Conservation (phyloP, 2,797 vertebrate genomes). For the Tinamus major region DNA sequence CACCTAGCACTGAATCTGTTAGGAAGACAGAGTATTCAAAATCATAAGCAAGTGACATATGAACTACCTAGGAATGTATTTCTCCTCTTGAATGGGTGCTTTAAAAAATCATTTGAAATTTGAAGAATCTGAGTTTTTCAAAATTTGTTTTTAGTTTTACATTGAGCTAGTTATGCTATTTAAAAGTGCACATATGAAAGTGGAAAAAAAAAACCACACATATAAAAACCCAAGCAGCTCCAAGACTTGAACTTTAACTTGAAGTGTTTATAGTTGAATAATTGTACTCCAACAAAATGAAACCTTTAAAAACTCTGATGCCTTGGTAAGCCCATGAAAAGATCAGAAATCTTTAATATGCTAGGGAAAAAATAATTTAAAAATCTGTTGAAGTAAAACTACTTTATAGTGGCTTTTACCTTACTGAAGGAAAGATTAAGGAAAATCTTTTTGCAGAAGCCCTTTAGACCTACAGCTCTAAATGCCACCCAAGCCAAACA, state of each 20-base stretch:
- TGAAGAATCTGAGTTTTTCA: neutral
- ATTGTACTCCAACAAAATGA: neutral
- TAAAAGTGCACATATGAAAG: neutral
- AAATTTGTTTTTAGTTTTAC: neutral
- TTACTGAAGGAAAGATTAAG: neutral
- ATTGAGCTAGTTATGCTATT: neutral
- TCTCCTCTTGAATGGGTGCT: neutral
- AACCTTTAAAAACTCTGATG: neutral
- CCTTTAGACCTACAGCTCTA: neutral
- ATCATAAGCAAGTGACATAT: neutral
- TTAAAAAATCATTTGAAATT: neutral
- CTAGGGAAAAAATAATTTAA: neutral
- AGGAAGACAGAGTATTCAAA: neutral
- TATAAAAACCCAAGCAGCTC: neutral
- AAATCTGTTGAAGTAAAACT: neutral
- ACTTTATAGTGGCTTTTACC: neutral
- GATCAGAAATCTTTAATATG: neutral
- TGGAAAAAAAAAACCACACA: neutral
- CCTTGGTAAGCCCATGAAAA: neutral
- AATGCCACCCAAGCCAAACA: conserved; percentile 13
- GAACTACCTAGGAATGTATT: neutral
- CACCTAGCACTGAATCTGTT: neutral
- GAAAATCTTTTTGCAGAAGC: neutral
- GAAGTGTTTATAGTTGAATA: neutral
- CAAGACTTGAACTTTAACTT: neutral